Evolutionary conservation across 2,113 vertebrate genomes (phyloP).

Genomic region (Lepisosteus osseus): DNA sequence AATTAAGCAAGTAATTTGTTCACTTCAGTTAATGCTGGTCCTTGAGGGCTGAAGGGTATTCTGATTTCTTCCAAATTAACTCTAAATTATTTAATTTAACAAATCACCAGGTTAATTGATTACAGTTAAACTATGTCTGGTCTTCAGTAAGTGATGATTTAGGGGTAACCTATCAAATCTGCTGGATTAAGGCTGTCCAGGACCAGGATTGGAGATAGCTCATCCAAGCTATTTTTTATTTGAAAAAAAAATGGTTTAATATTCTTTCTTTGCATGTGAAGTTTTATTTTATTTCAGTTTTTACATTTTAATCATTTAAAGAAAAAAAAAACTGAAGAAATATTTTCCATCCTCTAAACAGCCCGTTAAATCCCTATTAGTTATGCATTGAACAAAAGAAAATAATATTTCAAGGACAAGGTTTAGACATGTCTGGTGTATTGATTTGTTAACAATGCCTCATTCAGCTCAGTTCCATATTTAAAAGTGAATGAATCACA

Average conservation of each 20-base stretch:
- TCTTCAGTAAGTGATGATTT: too few relatives aligned
- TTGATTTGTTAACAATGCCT: constrained; percentile 65
- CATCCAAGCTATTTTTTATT: background rate
- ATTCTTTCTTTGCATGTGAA: constrained; percentile 32
- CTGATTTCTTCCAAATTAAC: too few relatives aligned
- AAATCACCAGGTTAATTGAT: too few relatives aligned
- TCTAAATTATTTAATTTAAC: too few relatives aligned
- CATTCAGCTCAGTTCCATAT: constrained; percentile 54
- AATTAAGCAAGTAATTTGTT: too few relatives aligned
- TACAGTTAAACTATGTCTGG: too few relatives aligned
- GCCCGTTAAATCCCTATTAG: constrained; percentile 41
- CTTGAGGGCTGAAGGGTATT: too few relatives aligned
- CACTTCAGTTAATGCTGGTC: too few relatives aligned
- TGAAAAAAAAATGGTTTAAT: background rate
- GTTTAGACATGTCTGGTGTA: constrained; percentile 59
- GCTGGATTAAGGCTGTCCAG: too few relatives aligned
- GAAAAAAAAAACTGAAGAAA: constrained; percentile 25
- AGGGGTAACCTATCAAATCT: too few relatives aligned
- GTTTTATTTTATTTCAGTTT: constrained; percentile 14
- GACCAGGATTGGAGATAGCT: too few relatives aligned
- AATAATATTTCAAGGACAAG: constrained; percentile 54
- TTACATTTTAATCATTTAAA: background rate
- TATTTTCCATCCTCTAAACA: constrained; percentile 37
- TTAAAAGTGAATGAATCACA: constrained; percentile 44
- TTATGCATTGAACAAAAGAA: constrained; percentile 53